Evolutionary conservation across 1,140 invertebrate species (phyloP).

Genomic region (Micrasema longulum): DNA sequence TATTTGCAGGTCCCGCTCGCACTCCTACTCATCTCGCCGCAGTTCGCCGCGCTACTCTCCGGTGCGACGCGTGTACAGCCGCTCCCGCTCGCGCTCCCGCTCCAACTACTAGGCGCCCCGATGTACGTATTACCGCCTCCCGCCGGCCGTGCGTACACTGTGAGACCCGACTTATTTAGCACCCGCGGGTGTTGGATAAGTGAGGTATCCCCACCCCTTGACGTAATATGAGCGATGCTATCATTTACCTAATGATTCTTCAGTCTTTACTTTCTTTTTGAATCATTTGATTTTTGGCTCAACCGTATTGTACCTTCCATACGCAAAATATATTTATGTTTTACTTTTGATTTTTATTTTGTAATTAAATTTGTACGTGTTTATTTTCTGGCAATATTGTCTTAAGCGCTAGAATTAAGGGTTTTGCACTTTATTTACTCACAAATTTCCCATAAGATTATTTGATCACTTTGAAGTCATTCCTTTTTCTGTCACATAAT

Average conservation of each 20-base stretch:
- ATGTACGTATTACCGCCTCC: background rate
- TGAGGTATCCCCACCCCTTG: no score
- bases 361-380: background rate
- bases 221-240: background rate
- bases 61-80: constrained; percentile 82
- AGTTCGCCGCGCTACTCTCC: constrained; percentile 89
- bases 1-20: constrained; percentile 74
- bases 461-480: constrained; percentile 22
- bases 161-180: background rate
- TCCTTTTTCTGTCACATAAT: constrained; percentile 18
- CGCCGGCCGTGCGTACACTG: background rate
- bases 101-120: constrained; percentile 64
- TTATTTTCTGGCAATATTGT: background rate
- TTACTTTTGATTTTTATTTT: constrained; percentile 5
- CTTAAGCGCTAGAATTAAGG: no score
- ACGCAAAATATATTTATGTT: background rate
- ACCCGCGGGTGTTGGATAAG: background rate
- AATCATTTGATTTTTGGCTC: background rate
- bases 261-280: constrained; percentile 1
- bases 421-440: background rate
- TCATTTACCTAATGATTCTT: background rate
- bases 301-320: background rate
- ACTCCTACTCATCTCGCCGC: constrained; percentile 83
- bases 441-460: background rate
- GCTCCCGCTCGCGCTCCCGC: constrained; percentile 75